Conservation (phyloP, 2,797 vertebrate genomes). For the Hippocampus kuda region DNA sequence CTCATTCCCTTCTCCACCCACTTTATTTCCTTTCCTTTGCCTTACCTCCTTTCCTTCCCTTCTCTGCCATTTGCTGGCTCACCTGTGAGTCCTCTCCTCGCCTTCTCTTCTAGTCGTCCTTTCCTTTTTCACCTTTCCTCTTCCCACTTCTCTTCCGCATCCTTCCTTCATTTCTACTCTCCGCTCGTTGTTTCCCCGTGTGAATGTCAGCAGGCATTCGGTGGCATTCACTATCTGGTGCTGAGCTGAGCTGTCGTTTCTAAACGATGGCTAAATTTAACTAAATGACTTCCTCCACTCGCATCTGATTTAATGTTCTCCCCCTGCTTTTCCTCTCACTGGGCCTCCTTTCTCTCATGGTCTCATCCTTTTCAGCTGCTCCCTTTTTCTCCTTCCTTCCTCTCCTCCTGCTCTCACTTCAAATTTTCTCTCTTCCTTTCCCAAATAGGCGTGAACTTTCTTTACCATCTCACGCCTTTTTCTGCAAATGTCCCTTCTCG, state of each 20-base stretch:
- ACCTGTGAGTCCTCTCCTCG: background rate
- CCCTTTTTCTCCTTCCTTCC: slow-evolving; percentile 24
- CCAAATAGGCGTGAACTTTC: background rate
- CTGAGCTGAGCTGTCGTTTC: slow-evolving; percentile 54
- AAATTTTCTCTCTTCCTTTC: slow-evolving; percentile 4
- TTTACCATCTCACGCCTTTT: slow-evolving; percentile 26
- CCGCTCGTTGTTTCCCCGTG: slow-evolving; percentile 11
- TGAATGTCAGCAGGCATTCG: slow-evolving; percentile 48
- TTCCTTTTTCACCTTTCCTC: too few species aligned
- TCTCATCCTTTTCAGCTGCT: slow-evolving; percentile 46
- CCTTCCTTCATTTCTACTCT: slow-evolving; percentile 1
- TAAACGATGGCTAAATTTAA: slow-evolving; percentile 67
- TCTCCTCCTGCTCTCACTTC: slow-evolving; percentile 9
- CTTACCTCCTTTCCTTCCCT: background rate
- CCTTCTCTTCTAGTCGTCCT: background rate
- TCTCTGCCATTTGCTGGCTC: slow-evolving; percentile 7
- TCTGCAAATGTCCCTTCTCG: slow-evolving; percentile 30
- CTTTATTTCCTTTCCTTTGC: background rate
- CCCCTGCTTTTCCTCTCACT: slow-evolving; percentile 3
- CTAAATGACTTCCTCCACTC: slow-evolving; percentile 66
- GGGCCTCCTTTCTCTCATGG: slow-evolving; percentile 36
- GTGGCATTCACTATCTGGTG: slow-evolving; percentile 50
- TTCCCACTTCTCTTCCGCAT: background rate
- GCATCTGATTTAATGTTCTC: slow-evolving; percentile 58
- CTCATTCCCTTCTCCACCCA: background rate